A percentile compares a stretch with the other conserved stretches of the same genome.
phyloP scores from a whole-genome alignment of 2,113 vertebrate species.

The Tragelaphus scriptus region DNA sequence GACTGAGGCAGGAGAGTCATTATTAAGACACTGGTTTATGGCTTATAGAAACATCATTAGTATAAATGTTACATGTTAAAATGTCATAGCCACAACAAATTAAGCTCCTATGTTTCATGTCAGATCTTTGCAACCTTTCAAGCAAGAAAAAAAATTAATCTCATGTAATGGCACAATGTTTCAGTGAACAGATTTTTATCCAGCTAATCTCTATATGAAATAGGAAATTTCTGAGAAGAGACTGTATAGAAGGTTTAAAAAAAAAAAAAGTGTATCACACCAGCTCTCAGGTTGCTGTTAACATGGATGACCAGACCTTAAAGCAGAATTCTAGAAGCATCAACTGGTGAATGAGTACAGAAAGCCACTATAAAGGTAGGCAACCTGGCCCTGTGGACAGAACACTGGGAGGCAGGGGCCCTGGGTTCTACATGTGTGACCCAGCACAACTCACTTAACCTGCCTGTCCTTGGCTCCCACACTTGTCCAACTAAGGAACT shows the following conservation, averaged over 20 bases:
- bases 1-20: not conserved
- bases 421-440: not conserved
- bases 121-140: not conserved
- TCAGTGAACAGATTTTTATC: constrained; percentile 9
- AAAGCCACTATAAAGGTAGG: not conserved
- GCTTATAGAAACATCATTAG: not conserved
- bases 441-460: not conserved
- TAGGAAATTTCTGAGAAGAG: not conserved
- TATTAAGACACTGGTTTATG: not conserved
- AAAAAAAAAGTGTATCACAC: not conserved
- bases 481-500: not conserved
- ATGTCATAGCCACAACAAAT: not conserved
- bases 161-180: not conserved
- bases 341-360: not conserved
- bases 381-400: not conserved
- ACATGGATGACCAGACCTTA: not conserved
- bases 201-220: not conserved
- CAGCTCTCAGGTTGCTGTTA: not conserved
- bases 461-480: not conserved
- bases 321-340: not conserved
- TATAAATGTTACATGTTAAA: not conserved
- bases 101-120: not conserved
- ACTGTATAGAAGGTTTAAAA: not conserved
- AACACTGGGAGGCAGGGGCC: no score
- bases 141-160: not conserved